Base-by-base conservation (phyloP, 2,113 vertebrate species). In the Cyanocitta stelleri region DNA sequence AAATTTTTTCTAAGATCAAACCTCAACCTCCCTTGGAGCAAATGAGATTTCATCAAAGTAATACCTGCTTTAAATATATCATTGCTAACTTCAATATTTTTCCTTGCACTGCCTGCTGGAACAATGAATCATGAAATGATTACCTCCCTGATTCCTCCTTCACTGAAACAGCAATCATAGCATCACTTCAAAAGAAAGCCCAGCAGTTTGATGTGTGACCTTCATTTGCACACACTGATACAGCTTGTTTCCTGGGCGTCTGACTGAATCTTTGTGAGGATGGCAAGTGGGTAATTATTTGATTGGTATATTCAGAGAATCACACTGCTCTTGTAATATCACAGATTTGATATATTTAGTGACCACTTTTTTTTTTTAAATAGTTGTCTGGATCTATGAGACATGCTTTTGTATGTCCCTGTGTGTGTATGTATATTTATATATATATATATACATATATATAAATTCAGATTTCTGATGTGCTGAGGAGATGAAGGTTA, bases 51-150 rank as follows among this genome's bases (percentile, higher is more conserved):
- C 19, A 79, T 75, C 24, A 9, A 61, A 77, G 54, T 30, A 44
- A 41, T 37, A 87, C 67, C 86, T 91, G 81, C 56, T 72, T 89
- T 83, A 76, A 90, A 89, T 89, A 69, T 76, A 71, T 89, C 54
- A 27, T 61, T 91, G 39, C 39, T 51, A 76, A n/a, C 41, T 43
- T 56, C 48, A 26, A 73, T 85, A 55, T 62, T 88, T 87, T 86
- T 33, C 39, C 66, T 97, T 96, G 73, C 77, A 69, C 61, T 69
- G 73, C 59, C 85, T 86, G 59, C 84, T 86, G 58, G 87, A 96
- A 95, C 87, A 97, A 96, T 87, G 55, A 96, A 62, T 87, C 54
- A 51, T 6, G 20, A 94, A 98, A 96, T 89, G 11, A 93, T 61
- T 58, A 63, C 20, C 35, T 92, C 71, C 76, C 62, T 87, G 56